Conservation (phyloP, 2,797 vertebrate genomes). For the Naso thynnoides region DNA sequence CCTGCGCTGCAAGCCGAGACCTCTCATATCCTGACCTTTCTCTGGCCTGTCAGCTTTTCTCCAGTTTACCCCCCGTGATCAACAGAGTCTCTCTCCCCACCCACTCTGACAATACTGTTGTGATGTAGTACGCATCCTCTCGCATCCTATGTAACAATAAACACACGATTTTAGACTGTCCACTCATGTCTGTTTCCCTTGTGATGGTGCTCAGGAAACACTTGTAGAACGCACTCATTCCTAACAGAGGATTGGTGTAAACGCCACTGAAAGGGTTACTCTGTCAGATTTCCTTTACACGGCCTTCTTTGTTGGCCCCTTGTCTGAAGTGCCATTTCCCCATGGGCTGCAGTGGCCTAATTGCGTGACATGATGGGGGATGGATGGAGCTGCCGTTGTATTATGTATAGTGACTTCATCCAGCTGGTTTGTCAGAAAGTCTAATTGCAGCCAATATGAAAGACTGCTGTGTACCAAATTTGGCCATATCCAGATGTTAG, state of each 20-base stretch:
- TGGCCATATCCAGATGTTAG: no score
- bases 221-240: conserved; percentile 1
- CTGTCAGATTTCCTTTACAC: conserved; percentile 50
- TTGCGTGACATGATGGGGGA: conserved; percentile 48
- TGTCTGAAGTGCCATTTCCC: conserved; percentile 59
- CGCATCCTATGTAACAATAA: conserved; percentile 45
- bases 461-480: conserved; percentile 1
- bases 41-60: conserved; percentile 45
- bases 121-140: conserved; percentile 44
- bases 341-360: conserved; percentile 62
- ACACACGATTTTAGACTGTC: conserved; percentile 32
- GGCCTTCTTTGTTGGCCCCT: conserved; percentile 51
- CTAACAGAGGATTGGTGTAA: conserved; percentile 7
- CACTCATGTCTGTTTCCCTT: conserved; percentile 32
- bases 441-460: conserved; percentile 38
- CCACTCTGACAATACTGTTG: conserved; percentile 42
- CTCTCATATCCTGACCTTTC: conserved; percentile 64
- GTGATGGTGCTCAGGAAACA: conserved; percentile 40
- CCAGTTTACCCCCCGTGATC: conserved; percentile 26
- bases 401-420: conserved; percentile 47
- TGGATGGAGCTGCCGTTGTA: conserved; percentile 44
- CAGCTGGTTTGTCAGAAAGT: conserved; percentile 57
- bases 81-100: conserved; percentile 19
- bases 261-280: conserved; percentile 53
- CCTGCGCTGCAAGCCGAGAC: conserved; percentile 61